Conservation (phyloP, 2,797 vertebrate genomes). For the Salarias fasciatus region DNA sequence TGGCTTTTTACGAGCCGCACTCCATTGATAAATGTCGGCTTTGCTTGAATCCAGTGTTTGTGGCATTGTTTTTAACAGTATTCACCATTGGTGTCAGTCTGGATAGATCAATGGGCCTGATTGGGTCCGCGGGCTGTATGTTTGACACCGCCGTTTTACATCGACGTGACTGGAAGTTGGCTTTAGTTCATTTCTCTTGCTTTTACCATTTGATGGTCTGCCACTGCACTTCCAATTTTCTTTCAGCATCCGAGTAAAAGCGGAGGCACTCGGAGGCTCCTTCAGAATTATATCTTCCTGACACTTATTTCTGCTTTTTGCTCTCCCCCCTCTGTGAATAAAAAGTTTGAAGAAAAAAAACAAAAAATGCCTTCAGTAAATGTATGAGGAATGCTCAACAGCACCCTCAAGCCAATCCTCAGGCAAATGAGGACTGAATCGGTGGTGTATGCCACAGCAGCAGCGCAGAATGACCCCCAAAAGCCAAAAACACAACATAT, state of each 20-base stretch:
- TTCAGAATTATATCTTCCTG: slow-evolving; percentile 41
- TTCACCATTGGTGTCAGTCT: not conserved
- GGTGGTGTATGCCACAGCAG: slow-evolving; percentile 50
- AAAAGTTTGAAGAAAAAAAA: slow-evolving; percentile 29
- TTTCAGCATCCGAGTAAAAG: slow-evolving; percentile 31
- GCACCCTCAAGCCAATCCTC: slow-evolving; percentile 63
- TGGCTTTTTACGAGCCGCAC: slow-evolving; percentile 14
- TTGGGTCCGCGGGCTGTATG: too few relatives aligned
- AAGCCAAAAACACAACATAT: slow-evolving; percentile 57
- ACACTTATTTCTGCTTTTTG: slow-evolving; percentile 51
- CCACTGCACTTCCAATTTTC: slow-evolving; percentile 44
- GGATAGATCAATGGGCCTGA: too few relatives aligned
- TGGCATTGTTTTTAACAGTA: not conserved
- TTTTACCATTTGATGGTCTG: slow-evolving; percentile 21
- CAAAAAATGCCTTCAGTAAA: slow-evolving; percentile 21
- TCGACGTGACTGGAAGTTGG: slow-evolving; percentile 10
- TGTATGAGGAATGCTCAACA: slow-evolving; percentile 54
- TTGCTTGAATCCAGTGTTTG: too few relatives aligned
- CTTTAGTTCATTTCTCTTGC: slow-evolving; percentile 12
- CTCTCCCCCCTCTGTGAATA: slow-evolving; percentile 16
- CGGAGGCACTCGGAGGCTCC: slow-evolving; percentile 33
- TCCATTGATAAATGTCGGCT: not conserved
- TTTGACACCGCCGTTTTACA: too few relatives aligned
- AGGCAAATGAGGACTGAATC: slow-evolving; percentile 68
- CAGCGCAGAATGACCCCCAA: slow-evolving; percentile 51